Conservation (phyloP, 2,888 invertebrate genomes). For the Ormyrus nitidulus region DNA sequence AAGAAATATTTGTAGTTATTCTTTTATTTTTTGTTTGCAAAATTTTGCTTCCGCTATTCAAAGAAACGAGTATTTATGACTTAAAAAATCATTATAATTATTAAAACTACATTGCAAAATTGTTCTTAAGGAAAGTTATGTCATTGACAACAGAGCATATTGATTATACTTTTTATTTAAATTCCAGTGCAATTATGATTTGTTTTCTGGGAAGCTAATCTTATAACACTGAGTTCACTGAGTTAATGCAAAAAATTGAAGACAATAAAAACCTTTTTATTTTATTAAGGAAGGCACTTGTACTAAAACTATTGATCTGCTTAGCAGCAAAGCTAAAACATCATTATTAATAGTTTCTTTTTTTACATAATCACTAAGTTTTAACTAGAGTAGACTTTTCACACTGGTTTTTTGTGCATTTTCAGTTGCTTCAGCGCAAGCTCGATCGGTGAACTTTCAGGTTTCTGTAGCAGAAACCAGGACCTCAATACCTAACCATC, state of each 20-base stretch:
- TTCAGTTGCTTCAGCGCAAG: slow-evolving; percentile 63
- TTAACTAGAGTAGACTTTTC: slow-evolving; percentile 47
- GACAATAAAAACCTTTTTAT: background rate
- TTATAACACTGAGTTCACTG: too few species aligned
- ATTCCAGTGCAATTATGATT: background rate
- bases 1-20: too few species aligned
- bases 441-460: slow-evolving; percentile 67
- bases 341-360: background rate
- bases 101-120: too few species aligned
- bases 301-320: background rate
- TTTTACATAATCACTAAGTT: slow-evolving; percentile 23
- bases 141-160: too few species aligned
- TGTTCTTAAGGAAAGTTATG: too few species aligned
- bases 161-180: too few species aligned
- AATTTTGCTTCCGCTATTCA: too few species aligned
- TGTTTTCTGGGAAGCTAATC: too few species aligned
- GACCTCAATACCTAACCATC: slow-evolving; percentile 63
- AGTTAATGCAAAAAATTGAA: too few species aligned
- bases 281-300: background rate
- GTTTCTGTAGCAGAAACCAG: slow-evolving; percentile 71
- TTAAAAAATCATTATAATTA: too few species aligned
- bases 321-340: background rate
- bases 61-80: too few species aligned
- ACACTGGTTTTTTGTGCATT: slow-evolving; percentile 56
- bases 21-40: too few species aligned